Evolutionary conservation across 35 echinoderm and acorn worm species (phyloP).

Genomic region (Eucidaris tribuloides): DNA sequence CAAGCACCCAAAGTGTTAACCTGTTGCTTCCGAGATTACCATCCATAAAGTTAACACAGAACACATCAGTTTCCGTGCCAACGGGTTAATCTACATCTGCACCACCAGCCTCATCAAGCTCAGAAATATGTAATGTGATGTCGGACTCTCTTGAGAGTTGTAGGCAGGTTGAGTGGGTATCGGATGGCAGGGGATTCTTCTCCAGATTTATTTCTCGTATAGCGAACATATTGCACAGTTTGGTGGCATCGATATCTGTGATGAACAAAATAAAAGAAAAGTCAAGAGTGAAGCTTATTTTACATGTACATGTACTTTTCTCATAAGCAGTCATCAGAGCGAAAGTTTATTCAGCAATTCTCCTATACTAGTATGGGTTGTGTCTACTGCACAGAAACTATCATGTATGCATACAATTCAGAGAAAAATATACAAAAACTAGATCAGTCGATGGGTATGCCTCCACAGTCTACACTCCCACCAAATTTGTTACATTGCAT

Average conservation of each 20-base stretch:
- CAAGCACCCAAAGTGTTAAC: too few species aligned
- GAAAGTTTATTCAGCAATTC: background rate
- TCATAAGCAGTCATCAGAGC: background rate
- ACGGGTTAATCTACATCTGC: too few species aligned
- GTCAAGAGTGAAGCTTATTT: background rate
- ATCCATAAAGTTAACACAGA: too few species aligned
- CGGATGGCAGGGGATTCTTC: background rate
- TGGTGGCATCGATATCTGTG: conserved; percentile 4
- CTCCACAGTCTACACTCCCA: too few species aligned
- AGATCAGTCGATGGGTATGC: background rate
- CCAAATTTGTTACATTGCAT: too few species aligned
- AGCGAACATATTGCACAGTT: background rate
- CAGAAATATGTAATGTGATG: background rate
- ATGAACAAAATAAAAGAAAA: background rate
- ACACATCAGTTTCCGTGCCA: too few species aligned
- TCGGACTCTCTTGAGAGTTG: background rate
- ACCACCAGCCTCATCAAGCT: too few species aligned
- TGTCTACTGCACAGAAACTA: too few species aligned
- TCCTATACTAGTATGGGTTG: too few species aligned
- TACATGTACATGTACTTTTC: background rate
- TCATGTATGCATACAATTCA: background rate
- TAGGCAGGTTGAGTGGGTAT: background rate
- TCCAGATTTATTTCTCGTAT: conserved; percentile 18
- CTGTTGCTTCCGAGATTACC: too few species aligned
- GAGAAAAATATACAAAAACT: background rate